phyloP scores from a whole-genome alignment of 2,888 invertebrate species.

The Euphydryas editha region DNA sequence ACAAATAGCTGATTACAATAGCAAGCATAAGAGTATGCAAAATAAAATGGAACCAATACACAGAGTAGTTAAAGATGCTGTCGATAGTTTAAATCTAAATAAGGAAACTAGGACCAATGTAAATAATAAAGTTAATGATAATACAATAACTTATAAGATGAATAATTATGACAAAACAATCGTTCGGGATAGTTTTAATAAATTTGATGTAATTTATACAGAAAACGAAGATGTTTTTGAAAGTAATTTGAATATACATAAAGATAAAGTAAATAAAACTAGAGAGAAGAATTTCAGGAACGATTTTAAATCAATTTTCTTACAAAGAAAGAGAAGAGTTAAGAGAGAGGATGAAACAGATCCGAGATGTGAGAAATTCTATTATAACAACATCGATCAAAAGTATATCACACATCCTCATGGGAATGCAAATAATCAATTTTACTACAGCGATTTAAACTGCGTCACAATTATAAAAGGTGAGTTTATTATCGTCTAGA shows the following conservation, averaged over 20 bases:
- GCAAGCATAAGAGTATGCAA: conserved; percentile 40
- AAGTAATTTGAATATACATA: conserved; percentile 51
- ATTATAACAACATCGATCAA: conserved; percentile 1
- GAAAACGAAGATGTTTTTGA: conserved; percentile 47
- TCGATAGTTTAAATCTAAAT: conserved; percentile 48
- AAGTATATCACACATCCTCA: conserved; percentile 61
- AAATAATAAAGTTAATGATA: conserved; percentile 42
- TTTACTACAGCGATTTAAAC: conserved; percentile 62
- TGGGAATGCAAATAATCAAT: conserved; percentile 48
- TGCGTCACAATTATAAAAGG: conserved; percentile 68
- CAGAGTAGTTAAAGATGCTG: conserved; percentile 46
- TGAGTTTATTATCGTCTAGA: conserved; percentile 47
- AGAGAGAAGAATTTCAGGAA: conserved; percentile 28
- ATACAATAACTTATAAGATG: conserved; percentile 39
- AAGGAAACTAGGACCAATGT: conserved; percentile 52
- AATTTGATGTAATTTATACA: conserved; percentile 51
- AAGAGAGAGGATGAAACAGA: conserved; percentile 56
- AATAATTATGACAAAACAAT: conserved; percentile 37
- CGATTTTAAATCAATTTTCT: conserved; percentile 35
- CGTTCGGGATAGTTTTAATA: conserved; percentile 39
- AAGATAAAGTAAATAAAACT: conserved; percentile 46
- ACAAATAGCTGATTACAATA: conserved; percentile 65
- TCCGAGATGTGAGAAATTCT: conserved; percentile 50
- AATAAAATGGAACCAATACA: conserved; percentile 44
- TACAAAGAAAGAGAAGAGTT: conserved; percentile 51